These are phyloP conservation scores for Spatula clypeata DNA, from an alignment of 2,797 vertebrate genomes.

Conservation along the genomic window DNA sequence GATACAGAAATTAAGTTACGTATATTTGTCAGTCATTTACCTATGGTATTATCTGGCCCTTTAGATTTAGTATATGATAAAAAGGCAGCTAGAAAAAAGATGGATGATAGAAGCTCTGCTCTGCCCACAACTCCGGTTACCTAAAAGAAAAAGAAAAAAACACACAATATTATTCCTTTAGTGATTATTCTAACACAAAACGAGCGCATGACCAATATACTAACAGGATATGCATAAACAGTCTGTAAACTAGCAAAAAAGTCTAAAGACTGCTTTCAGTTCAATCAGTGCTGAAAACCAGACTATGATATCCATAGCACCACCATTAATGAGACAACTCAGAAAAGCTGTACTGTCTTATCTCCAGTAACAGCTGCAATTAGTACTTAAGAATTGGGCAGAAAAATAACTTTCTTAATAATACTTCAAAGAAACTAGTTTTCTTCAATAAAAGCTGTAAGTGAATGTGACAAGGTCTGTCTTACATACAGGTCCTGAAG, in stretches of 20 bases:
- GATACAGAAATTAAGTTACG: not conserved
- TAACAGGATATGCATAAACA: not conserved
- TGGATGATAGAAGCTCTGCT: conserved; percentile 98
- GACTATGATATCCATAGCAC: not conserved
- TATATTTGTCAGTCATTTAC: conserved; percentile 81
- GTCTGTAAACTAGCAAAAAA: not conserved
- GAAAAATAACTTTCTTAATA: not conserved
- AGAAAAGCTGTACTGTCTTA: not conserved
- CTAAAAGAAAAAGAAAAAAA: conserved; percentile 76
- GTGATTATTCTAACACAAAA: not conserved
- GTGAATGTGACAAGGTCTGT: not conserved
- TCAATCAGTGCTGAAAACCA: not conserved
- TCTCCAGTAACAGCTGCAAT: not conserved
- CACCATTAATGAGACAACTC: not conserved
- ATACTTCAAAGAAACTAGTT: not conserved
- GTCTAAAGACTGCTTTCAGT: not conserved
- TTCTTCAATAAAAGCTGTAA: not conserved
- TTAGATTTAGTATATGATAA: conserved; percentile 97
- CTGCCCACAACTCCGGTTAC: conserved; percentile 98
- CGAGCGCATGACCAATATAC: not conserved
- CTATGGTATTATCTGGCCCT: conserved; percentile 92
- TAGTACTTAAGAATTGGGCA: not conserved
- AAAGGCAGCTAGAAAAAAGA: conserved; percentile 97
- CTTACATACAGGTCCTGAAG: not conserved
- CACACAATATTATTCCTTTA: not conserved